Base-by-base conservation (phyloP, 1,140 invertebrate species). In the Drosophila ficusphila region DNA sequence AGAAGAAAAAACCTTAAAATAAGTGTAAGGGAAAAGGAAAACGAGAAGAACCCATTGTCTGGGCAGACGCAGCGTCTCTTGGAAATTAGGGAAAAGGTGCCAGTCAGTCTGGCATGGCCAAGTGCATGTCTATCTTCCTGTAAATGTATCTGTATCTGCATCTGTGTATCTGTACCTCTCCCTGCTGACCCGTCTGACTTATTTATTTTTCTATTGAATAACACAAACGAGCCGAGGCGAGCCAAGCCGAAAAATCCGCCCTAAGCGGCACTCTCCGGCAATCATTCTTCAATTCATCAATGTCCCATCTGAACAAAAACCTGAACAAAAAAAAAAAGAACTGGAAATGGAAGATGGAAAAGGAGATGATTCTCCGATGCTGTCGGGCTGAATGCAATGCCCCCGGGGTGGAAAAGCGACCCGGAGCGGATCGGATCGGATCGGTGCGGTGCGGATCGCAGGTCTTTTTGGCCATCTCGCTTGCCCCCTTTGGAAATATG, bases 201-300 rank as follows among this genome's bases (percentile, higher is more conserved):
- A 86, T 76, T 76, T 81, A 81, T 81, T 81, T 86, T 86, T 86
- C 81, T 77, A 86, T 86, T 86, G 81, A 86, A 86, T 72, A 73
- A 70, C 68, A 77, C 75, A 79, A 79, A 73, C 62, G 61, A 74
- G 53, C 49, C 51, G 74, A 58, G 23, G 42, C 36, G n/a, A 33
- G 3, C 46, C 9, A 16, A 51, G n/a, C 36, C 25, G 64, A 42
- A 47, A 73, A 73, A 71, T 57, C 49, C 48, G 76, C 79, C 79
- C 79, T 78, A n/a, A 44, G 58, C 60, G 74, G 78, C 81, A 79
- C 52, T 47, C 46, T 31, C 74, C 71, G 69, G 57, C 81, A 81
- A 88, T 88, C 83, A 89, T 88, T 82, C 74, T 82, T 88, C 82
- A 89, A 88, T 88, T 88, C 82, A 88, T 88, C 82, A 88, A 88